Evolutionary conservation across 2,113 vertebrate species (phyloP).

Genomic region (Antechinus stuartii): DNA sequence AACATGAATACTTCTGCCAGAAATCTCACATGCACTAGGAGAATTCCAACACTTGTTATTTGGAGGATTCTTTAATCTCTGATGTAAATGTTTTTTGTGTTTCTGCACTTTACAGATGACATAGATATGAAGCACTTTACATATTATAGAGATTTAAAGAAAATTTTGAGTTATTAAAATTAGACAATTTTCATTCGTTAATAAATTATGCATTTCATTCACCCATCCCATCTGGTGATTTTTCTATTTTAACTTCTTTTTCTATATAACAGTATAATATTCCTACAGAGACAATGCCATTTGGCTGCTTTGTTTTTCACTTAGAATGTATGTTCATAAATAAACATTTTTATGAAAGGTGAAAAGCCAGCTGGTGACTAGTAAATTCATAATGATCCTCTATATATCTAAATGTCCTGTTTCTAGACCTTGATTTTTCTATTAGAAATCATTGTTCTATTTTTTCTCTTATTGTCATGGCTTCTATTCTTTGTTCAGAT

Average conservation of each 20-base stretch:
- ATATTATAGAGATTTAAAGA: slow-evolving; percentile 48
- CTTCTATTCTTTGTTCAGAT: background rate
- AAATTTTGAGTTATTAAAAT: background rate
- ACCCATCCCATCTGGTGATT: background rate
- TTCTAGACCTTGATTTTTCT: background rate
- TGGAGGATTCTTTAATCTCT: background rate
- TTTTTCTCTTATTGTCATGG: background rate
- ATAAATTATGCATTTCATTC: background rate
- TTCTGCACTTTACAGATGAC: slow-evolving; percentile 49
- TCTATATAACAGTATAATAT: background rate
- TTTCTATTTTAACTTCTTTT: background rate
- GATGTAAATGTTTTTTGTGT: slow-evolving; percentile 32
- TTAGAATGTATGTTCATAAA: background rate
- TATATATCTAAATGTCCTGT: background rate
- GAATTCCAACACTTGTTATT: slow-evolving; percentile 47
- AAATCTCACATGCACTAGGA: slow-evolving; percentile 49
- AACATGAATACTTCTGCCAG: slow-evolving; percentile 45
- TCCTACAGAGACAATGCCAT: background rate
- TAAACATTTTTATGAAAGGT: background rate
- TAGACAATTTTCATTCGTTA: background rate
- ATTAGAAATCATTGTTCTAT: background rate
- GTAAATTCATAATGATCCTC: background rate
- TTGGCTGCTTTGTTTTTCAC: background rate
- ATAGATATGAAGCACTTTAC: background rate
- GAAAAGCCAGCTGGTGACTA: background rate